Percentiles rank a stretch among this genome's conserved stretches.
Evolutionary conservation across 2,888 invertebrate genomes (phyloP).

Genomic region (Thumatha senex): DNA sequence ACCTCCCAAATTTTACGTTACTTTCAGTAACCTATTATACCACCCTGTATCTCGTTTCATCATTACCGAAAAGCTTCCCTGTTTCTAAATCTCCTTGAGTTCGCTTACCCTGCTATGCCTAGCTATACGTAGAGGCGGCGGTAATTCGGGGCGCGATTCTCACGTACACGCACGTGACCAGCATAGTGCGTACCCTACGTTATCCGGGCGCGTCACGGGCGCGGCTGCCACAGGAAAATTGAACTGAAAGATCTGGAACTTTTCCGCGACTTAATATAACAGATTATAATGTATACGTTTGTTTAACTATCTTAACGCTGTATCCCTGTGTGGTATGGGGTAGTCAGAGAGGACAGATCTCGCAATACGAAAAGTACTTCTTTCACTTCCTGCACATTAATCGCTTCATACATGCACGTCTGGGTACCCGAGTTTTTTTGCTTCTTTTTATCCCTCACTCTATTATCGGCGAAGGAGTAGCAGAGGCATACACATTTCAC

Average conservation of each 20-base stretch:
- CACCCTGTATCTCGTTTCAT: constrained; percentile 6
- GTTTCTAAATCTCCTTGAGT: constrained; percentile 22
- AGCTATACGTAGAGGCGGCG: constrained; percentile 13
- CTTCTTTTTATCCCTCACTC: too few species aligned
- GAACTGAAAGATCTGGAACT: constrained; percentile 28
- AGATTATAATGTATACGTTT: constrained; percentile 1
- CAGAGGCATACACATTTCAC: too few species aligned
- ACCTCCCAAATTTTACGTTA: not conserved
- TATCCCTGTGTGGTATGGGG: too few species aligned
- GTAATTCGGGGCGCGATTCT: constrained; percentile 34
- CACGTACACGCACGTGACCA: constrained; percentile 44
- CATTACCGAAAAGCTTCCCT: constrained; percentile 21
- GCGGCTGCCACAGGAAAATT: constrained; percentile 10
- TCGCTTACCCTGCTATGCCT: constrained; percentile 3
- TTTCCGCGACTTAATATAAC: constrained; percentile 11
- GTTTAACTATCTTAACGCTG: too few species aligned
- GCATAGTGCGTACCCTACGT: constrained; percentile 35
- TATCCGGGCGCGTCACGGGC: constrained; percentile 27
- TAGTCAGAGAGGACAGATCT: too few species aligned
- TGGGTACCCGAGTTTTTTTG: too few species aligned
- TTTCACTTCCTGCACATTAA: too few species aligned
- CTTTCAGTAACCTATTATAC: constrained; percentile 1
- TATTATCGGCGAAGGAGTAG: too few species aligned
- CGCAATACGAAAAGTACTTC: too few species aligned
- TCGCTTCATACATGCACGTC: too few species aligned